phyloP scores from a whole-genome alignment of 2,113 vertebrate species.

The Elephantulus edwardii region DNA sequence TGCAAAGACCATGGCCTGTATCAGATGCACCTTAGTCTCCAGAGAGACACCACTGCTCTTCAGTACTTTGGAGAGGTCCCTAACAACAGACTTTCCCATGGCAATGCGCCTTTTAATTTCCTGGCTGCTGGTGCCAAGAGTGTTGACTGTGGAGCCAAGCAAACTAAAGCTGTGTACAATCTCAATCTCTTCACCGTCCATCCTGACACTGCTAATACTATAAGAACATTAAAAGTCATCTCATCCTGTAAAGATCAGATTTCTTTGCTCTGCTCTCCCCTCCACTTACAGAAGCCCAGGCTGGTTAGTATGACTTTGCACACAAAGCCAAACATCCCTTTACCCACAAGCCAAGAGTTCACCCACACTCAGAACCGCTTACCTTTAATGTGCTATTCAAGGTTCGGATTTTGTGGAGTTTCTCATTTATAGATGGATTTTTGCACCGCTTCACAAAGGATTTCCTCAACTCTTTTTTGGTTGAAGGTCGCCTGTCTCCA shows the following conservation, averaged over 20 bases:
- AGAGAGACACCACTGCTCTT: no score
- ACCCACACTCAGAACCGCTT: slow-evolving; percentile 1
- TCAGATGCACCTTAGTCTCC: no score
- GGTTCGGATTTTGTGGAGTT: slow-evolving; percentile 93
- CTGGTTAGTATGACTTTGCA: neutral
- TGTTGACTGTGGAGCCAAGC: no score
- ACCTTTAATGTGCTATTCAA: slow-evolving; percentile 98
- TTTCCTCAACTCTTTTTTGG: slow-evolving; percentile 93
- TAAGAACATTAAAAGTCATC: neutral
- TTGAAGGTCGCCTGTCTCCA: slow-evolving; percentile 93
- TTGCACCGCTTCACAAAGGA: slow-evolving; percentile 97
- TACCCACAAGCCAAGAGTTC: neutral
- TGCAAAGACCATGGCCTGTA: no score
- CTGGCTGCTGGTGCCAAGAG: no score
- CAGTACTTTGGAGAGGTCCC: no score
- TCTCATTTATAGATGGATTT: slow-evolving; percentile 94
- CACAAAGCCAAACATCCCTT: neutral
- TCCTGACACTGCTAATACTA: no score
- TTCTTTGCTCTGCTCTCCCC: neutral
- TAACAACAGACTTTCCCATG: no score
- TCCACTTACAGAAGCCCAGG: neutral
- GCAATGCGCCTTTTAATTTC: no score
- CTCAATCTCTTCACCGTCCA: no score
- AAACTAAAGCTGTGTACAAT: no score
- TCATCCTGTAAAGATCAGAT: neutral